Evolutionary conservation across 2,113 vertebrate species (phyloP).

Genomic region (Coryphaenoides rupestris): DNA sequence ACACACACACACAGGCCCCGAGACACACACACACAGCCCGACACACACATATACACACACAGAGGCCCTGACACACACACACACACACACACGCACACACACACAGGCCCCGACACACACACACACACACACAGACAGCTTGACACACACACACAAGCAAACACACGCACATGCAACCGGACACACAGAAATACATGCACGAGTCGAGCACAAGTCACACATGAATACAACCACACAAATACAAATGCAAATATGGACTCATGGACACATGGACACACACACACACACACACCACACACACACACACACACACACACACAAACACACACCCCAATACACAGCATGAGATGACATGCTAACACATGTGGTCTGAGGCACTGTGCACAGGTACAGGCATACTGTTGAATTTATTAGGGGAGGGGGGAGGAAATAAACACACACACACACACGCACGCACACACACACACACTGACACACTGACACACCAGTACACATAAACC

Average conservation of each 20-base stretch:
- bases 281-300: not conserved
- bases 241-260: not conserved
- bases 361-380: too few relatives aligned
- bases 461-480: not conserved
- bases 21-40: not conserved
- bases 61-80: constrained; percentile 9
- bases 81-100: constrained; percentile 1
- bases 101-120: constrained; percentile 14
- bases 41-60: not conserved
- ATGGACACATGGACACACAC: not conserved
- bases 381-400: too few relatives aligned
- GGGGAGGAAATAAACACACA: constrained; percentile 23
- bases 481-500: constrained; percentile 24
- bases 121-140: constrained; percentile 13
- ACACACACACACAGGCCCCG: not conserved
- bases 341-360: constrained; percentile 3
- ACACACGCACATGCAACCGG: not conserved
- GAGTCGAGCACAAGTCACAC: not conserved
- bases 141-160: not conserved
- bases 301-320: not conserved
- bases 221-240: constrained; percentile 1
- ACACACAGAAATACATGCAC: not conserved
- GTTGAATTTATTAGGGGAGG: too few relatives aligned
- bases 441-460: constrained; percentile 14
- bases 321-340: constrained; percentile 14